Evolutionary conservation across 2,797 vertebrate genomes (phyloP), one percentile per base, ranked within the genome.

Genomic region (Acanthis flammea): DNA sequence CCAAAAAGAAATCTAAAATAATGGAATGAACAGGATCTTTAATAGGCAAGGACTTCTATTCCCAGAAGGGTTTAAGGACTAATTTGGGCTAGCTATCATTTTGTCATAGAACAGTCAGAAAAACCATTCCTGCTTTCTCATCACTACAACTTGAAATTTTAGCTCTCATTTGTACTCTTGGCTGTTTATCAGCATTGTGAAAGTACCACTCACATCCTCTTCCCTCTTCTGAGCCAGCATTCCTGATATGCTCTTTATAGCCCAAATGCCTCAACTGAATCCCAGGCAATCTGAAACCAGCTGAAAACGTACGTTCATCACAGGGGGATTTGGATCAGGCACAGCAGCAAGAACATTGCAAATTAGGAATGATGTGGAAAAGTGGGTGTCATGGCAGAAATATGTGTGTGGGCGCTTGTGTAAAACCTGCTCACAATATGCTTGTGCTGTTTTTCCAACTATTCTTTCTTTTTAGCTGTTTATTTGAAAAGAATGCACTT

Each of bases 321-420:
- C 86, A 80, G 35, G 76, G 80, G 88, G 88, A 95, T 95, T 95
- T 96, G 92, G 75, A 95, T 80, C 65, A 72, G 61, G 27, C 78
- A 76, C 93, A 95, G 88, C 25, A 83, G 80, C 28, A 71, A 74
- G 94, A 89, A 95, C 86, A 87, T 63, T 87, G 81, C 90, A 95
- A 93, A 95, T 93, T 82, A 95, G 86, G 90, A 93, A 87, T 85
- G 77, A 89, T 94, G 77, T 93, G 92, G 86, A 94, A 90, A 95
- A 94, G 48, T 63, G 70, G 50, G 44, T 96, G 94, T 96, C 93
- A 95, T 19, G 39, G 54, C 61, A 93, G 78, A 96, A 96, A 80
- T 95, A 95, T 93, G 90, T 80, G 94, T 4, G 65, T 95, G 72
- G 94, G 88, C 0, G 28, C 53, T 91, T 87, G 67, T 82, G 57